Percentiles rank a stretch among this genome's conserved stretches.
These are phyloP conservation scores for Lymantria dispar DNA, from an alignment of 2,888 invertebrate genomes.

Conservation along the genomic window DNA sequence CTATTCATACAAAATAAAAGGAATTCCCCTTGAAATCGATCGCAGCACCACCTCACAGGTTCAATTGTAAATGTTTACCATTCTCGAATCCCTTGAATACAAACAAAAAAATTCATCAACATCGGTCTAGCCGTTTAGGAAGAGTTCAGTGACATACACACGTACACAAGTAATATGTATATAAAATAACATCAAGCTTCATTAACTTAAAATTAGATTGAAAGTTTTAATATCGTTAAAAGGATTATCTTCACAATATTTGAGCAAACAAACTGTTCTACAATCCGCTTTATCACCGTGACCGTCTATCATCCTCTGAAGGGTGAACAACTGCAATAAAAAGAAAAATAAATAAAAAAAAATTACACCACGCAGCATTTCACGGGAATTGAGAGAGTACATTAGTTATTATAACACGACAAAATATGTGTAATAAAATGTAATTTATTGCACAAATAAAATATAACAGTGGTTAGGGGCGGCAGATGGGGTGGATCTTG, in stretches of 20 bases:
- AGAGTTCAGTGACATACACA: too few species aligned
- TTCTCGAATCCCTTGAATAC: too few species aligned
- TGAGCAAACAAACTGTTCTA: conserved; percentile 13
- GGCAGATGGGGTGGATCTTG: conserved; percentile 73
- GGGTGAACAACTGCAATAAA: conserved; percentile 59
- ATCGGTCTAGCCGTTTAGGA: too few species aligned
- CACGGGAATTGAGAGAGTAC: conserved; percentile 80
- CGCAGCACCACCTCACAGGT: too few species aligned
- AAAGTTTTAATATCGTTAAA: not conserved
- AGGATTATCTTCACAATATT: conserved; percentile 6
- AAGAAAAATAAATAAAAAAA: conserved; percentile 69
- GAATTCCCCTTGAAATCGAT: too few species aligned
- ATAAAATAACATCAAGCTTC: too few species aligned
- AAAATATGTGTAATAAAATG: conserved; percentile 83
- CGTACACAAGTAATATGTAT: too few species aligned
- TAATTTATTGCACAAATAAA: conserved; percentile 82
- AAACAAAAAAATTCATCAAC: too few species aligned
- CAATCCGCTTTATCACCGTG: conserved; percentile 33
- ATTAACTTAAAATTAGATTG: not conserved
- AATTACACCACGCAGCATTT: conserved; percentile 70
- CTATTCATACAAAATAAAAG: too few species aligned
- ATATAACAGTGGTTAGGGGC: conserved; percentile 80
- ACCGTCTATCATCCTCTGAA: conserved; percentile 41
- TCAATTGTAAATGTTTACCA: too few species aligned
- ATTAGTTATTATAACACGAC: conserved; percentile 84